Base-by-base conservation (phyloP, 2,113 vertebrate genomes). In the Halichoerus grypus region DNA sequence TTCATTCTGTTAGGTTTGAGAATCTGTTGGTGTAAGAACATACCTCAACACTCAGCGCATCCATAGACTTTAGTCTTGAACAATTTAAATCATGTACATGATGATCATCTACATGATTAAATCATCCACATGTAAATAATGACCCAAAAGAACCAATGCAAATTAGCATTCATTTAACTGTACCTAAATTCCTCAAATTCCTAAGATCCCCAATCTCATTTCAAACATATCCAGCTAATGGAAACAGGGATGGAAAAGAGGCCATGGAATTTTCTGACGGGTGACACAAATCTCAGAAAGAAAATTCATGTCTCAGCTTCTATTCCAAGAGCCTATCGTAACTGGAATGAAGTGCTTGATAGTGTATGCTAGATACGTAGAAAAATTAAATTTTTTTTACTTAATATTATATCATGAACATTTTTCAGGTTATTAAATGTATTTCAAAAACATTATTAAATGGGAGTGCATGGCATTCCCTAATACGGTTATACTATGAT, bases 371-470 rank as follows among this genome's bases (percentile, higher is more conserved):
- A 51, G 14, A 31, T 46, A 36, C 18, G 77, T 39, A 88, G 14
- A 81, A 79, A 85, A 53, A 26, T 61, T 42, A 69, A 59, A 65
- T 18, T n/a, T 14, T n/a, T 14, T 71, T 90, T 46, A n/a, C 26
- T 28, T 91, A 59, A 46, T 22, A 61, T 79, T 63, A 46, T 46
- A 69, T 96, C 55, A 63, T 92, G 33, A 88, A 88, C 19, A 55
- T 51, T 94, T 65, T 80, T 46, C 71, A 92, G 67, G 28, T 79
- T 71, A 79, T 84, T 84, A 88, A 94, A 80, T 79, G 59, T 67
- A 74, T 96, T 92, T 59, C 36, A 81, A 89, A 89, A 74, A 89
- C n/a, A 67, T 91, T 88, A 76, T 94, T 96, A 85, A 94, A 85
- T 84, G 46, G 9, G 36, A 18, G 36, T 80, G 24, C 6, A 59